phyloP scores from a whole-genome alignment of 2,113 vertebrate genomes.

The Bothrops jararaca region DNA sequence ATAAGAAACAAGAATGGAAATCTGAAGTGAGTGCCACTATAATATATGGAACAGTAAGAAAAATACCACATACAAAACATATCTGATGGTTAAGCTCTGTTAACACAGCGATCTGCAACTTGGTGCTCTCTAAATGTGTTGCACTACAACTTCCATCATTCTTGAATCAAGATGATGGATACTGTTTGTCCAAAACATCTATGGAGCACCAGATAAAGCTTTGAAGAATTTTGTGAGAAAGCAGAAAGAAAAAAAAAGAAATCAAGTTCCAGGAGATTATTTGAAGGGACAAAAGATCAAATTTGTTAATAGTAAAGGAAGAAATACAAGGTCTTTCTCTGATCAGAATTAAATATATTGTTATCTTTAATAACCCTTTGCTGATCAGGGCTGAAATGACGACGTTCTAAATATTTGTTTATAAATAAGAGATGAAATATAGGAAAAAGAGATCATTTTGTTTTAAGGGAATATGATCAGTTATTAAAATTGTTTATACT shows the following conservation, averaged over 20 bases:
- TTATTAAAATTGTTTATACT: not conserved
- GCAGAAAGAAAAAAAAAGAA: not conserved
- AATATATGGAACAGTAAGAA: not conserved
- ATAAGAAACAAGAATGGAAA: constrained; percentile 20
- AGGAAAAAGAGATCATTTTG: not conserved
- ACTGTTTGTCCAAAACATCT: not conserved
- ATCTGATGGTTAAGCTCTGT: not conserved
- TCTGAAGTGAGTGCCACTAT: not conserved
- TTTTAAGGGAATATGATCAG: not conserved
- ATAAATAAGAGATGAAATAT: not conserved
- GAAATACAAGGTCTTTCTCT: not conserved
- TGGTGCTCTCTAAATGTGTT: not conserved
- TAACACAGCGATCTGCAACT: not conserved
- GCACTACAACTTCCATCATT: not conserved
- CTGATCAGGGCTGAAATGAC: not conserved
- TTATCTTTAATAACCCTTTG: not conserved
- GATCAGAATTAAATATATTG: not conserved
- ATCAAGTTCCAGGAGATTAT: not conserved
- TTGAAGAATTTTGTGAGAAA: not conserved
- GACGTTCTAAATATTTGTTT: not conserved
- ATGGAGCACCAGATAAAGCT: not conserved
- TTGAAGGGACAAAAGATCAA: not conserved
- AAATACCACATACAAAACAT: too few species aligned
- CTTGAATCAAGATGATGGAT: not conserved
- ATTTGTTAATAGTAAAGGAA: not conserved